Percentiles rank a stretch among this genome's conserved stretches.
These are phyloP conservation scores for Phenganax subtilis DNA, from an alignment of 92 coral and sea anemone genomes.

Conservation along the genomic window DNA sequence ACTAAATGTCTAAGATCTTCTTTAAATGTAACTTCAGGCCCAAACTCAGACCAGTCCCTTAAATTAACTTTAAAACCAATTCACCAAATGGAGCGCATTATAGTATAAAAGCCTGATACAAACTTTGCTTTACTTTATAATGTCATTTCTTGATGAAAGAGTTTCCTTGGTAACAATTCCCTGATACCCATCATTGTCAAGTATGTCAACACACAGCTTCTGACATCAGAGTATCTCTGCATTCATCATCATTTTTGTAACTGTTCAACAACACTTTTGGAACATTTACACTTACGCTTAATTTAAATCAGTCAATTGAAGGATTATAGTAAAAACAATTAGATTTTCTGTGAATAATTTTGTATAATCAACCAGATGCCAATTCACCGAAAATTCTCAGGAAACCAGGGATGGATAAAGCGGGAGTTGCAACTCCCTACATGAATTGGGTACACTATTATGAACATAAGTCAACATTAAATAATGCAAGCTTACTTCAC, in stretches of 20 bases:
- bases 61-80: too few relatives aligned
- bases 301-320: too few relatives aligned
- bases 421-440: too few relatives aligned
- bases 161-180: background rate
- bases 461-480: too few relatives aligned
- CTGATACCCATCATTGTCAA: conserved; percentile 11
- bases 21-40: too few relatives aligned
- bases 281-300: too few relatives aligned
- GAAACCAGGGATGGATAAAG: background rate
- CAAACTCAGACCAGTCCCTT: too few relatives aligned
- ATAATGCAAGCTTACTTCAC: background rate
- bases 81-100: background rate
- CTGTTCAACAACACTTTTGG: background rate
- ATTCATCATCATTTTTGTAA: background rate
- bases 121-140: background rate
- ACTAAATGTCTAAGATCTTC: too few relatives aligned
- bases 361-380: too few relatives aligned
- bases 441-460: background rate
- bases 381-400: background rate
- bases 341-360: background rate
- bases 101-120: background rate
- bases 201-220: background rate
- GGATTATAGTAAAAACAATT: background rate
- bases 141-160: conserved; percentile 6
- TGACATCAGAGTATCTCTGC: background rate